Base-by-base conservation (phyloP, 92 coral and sea anemone species). In the Actinernus sp. region DNA sequence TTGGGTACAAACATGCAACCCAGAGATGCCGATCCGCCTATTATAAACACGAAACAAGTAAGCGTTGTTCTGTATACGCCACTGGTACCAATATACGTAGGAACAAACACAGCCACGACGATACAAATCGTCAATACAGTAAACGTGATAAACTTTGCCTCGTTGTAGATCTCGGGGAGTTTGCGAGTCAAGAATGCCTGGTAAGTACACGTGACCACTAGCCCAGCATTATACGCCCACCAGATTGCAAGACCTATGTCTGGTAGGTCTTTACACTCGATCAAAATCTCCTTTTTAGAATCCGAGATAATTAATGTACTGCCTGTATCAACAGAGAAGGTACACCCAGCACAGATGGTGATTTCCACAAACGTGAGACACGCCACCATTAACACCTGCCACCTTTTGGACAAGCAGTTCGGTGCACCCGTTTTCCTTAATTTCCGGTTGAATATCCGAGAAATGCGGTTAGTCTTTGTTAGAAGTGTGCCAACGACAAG, bases 101-200 rank as follows among this genome's bases (percentile, higher is more conserved):
- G 96, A 48, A 89, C 61, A 60, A 70, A 90, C 64, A 90, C 83
- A 26, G 75, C 78, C 8, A 90, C 96, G 9, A 76, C 96, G 25
- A 93, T 93, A 12, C 97, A 83, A 2, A 88, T 79, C 39, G 81
- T 86, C 41, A 93, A 65, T 93, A 93, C 90, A 23, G 98, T 90
- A 37, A 93, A 90, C 14, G 91, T 79, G 73, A 93, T 93, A 60
- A 90, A 93, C 65, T 88, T 88, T 0, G 97, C 93, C 59, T 93
- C 97, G 86, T 93, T 93, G 78, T 93, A 90, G 45, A 90, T 93
- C 55, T 93, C 98, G 1, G 98, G 98, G 8, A 93, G 79, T 56
- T 93, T 93, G 1, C 98, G 66, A 10, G 96, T 85, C 31, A 88
- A 80, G 61, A 90, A 90, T 1, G 97, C 97, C 49, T 93, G 98